Evolutionary conservation across 2,797 vertebrate species (phyloP).

Genomic region (Acrossocheilus wenchowensis): DNA sequence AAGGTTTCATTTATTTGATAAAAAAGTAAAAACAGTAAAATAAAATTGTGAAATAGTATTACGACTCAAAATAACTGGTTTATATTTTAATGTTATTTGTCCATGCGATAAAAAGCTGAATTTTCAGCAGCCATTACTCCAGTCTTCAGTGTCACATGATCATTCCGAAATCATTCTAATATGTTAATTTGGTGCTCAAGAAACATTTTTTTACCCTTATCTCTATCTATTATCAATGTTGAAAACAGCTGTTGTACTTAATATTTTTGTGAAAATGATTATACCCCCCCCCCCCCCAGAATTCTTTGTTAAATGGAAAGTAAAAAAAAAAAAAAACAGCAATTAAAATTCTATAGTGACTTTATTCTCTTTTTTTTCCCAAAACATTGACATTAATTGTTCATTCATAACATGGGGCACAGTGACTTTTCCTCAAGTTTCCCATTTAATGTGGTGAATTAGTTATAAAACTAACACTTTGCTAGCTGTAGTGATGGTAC

Average conservation of each 20-base stretch:
- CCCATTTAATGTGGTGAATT: background rate
- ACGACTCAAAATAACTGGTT: background rate
- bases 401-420: background rate
- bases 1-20: background rate
- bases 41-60: background rate
- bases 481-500: background rate
- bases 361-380: no score
- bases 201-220: no score
- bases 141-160: background rate
- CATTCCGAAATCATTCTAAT: background rate
- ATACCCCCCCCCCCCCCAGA: no score
- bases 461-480: background rate
- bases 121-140: background rate
- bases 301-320: no score
- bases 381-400: background rate
- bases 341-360: background rate
- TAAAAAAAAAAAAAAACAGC: background rate
- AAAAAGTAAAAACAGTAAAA: background rate
- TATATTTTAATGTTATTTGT: background rate
- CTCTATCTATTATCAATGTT: background rate
- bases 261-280: no score
- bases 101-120: background rate
- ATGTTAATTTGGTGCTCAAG: background rate
- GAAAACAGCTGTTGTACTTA: background rate
- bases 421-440: background rate